Evolutionary conservation across 1,140 invertebrate species (phyloP).

Genomic region (Pseudomyrmex concolor): DNA sequence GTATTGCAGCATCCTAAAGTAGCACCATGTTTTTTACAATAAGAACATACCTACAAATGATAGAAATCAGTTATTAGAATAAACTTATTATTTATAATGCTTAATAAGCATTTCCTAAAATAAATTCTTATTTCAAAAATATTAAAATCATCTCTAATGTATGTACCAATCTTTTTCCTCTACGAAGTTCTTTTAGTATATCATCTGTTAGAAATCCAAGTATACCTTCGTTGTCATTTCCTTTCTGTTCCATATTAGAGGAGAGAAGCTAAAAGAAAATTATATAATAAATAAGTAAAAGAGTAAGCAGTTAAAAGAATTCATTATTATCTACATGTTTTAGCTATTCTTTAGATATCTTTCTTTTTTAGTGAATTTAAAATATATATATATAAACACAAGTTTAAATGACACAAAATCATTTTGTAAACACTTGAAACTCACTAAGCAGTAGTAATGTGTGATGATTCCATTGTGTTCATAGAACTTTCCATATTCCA

Average conservation of each 20-base stretch:
- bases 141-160: conserved; percentile 44
- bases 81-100: background rate
- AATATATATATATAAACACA: no score
- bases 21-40: conserved; percentile 87
- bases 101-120: conserved; percentile 1
- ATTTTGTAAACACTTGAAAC: no score
- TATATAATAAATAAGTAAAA: background rate
- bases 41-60: conserved; percentile 85
- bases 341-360: no score
- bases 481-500: conserved; percentile 85
- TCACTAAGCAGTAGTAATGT: conserved; percentile 86
- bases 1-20: conserved; percentile 87
- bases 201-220: conserved; percentile 87
- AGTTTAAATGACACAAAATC: no score
- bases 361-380: no score
- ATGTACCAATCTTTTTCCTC: conserved; percentile 86
- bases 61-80: background rate
- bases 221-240: conserved; percentile 87
- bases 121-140: conserved; percentile 1
- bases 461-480: conserved; percentile 82
- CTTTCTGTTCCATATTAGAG: conserved; percentile 87
- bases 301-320: no score
- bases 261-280: conserved; percentile 86
- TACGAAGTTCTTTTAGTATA: conserved; percentile 86
- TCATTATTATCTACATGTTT: no score